Evolutionary conservation across 2,888 invertebrate species (phyloP).

Genomic region (Lysandra coridon): DNA sequence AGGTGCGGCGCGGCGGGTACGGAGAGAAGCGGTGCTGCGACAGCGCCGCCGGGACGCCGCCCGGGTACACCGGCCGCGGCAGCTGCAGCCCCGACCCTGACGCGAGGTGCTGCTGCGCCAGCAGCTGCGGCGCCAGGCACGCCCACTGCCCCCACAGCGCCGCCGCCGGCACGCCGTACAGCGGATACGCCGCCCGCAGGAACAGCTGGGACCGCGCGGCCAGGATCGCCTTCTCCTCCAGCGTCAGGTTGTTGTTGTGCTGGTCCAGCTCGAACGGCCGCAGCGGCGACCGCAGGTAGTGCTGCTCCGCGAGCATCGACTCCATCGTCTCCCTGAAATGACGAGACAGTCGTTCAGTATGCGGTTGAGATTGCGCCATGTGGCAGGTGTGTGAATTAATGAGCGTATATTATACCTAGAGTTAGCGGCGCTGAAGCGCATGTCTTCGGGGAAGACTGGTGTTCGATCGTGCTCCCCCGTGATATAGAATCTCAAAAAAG

Average conservation of each 20-base stretch:
- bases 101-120: slow-evolving; percentile 84
- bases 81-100: slow-evolving; percentile 72
- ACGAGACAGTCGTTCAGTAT: slow-evolving; percentile 40
- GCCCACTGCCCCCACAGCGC: slow-evolving; percentile 88
- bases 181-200: slow-evolving; percentile 84
- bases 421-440: slow-evolving; percentile 75
- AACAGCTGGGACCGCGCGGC: slow-evolving; percentile 89
- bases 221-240: slow-evolving; percentile 89
- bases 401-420: slow-evolving; percentile 75
- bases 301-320: slow-evolving; percentile 92
- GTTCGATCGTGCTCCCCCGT: slow-evolving; percentile 78
- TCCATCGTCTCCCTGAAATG: slow-evolving; percentile 93
- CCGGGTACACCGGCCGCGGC: slow-evolving; percentile 75
- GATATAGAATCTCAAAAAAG: slow-evolving; percentile 80
- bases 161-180: slow-evolving; percentile 76
- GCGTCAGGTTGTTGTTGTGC: slow-evolving; percentile 85
- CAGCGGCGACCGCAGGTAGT: slow-evolving; percentile 88
- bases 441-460: slow-evolving; percentile 76
- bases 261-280: slow-evolving; percentile 87
- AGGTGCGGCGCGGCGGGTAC: slow-evolving; percentile 75
- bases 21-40: slow-evolving; percentile 83
- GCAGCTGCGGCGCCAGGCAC: slow-evolving; percentile 82
- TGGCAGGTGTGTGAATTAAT: slow-evolving; percentile 35
- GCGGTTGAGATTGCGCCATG: slow-evolving; percentile 38
- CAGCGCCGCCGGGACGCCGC: slow-evolving; percentile 58